Evolutionary conservation across 64 coral and sea anemone genomes (phyloP).

Genomic region (Dendronephthya gigantea): DNA sequence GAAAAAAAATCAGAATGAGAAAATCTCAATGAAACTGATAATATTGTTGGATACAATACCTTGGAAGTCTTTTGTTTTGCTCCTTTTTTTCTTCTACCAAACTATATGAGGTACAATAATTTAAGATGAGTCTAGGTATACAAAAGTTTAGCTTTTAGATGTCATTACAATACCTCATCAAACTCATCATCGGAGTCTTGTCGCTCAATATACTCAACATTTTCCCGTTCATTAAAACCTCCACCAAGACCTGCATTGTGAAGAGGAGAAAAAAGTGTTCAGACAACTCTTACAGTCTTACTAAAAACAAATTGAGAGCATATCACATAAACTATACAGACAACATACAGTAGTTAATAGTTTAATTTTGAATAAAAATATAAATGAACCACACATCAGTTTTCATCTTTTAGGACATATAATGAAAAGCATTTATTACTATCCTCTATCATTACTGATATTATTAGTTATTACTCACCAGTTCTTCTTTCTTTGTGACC

Average conservation of each 20-base stretch:
- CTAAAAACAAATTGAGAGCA: too few species aligned
- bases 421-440: background rate
- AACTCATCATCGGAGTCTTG: conserved; percentile 86
- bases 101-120: background rate
- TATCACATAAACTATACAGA: too few species aligned
- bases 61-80: background rate
- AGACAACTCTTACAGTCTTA: too few species aligned
- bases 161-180: conserved; percentile 65
- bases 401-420: too few species aligned
- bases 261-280: background rate
- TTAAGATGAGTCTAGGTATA: too few species aligned
- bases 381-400: too few species aligned
- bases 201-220: conserved; percentile 72
- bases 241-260: conserved; percentile 56
- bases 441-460: background rate
- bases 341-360: too few species aligned
- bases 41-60: background rate
- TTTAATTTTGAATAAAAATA: too few species aligned
- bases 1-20: too few species aligned
- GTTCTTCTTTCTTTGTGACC: conserved; percentile 80
- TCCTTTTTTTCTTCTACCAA: background rate
- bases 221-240: conserved; percentile 85
- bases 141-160: too few species aligned
- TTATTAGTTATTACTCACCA: conserved; percentile 3
- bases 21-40: too few species aligned